phyloP scores from a whole-genome alignment of 2,888 invertebrate species.

The Erynnis tages region DNA sequence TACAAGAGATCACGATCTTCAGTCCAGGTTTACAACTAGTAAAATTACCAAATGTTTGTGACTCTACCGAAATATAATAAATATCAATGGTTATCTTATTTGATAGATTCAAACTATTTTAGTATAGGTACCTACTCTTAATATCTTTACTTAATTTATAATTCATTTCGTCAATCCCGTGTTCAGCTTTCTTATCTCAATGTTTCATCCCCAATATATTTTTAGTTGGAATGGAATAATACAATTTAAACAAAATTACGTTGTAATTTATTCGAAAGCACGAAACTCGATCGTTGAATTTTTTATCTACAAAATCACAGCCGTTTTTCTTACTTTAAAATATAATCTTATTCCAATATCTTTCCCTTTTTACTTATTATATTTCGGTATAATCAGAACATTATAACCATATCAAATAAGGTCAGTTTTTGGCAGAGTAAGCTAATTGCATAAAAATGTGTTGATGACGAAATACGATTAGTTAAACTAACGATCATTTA shows the following conservation, averaged over 20 bases:
- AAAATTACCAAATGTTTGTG: slow-evolving; percentile 15
- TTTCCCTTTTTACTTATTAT: neutral
- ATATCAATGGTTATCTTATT: neutral
- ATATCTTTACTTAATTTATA: too few species aligned
- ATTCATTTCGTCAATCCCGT: too few species aligned
- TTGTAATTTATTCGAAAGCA: too few species aligned
- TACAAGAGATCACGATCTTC: slow-evolving; percentile 71
- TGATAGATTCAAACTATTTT: too few species aligned
- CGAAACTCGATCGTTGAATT: too few species aligned
- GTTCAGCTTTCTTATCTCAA: too few species aligned
- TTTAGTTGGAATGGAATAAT: too few species aligned
- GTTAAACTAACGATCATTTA: neutral
- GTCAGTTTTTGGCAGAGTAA: slow-evolving; percentile 45
- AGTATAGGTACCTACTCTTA: too few species aligned
- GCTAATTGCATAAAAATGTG: slow-evolving; percentile 22
- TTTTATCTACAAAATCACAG: neutral
- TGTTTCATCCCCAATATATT: too few species aligned
- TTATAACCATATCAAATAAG: slow-evolving; percentile 12
- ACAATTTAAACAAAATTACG: too few species aligned
- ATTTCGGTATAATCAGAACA: neutral
- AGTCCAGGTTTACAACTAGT: slow-evolving; percentile 47
- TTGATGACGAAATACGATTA: neutral
- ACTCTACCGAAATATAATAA: slow-evolving; percentile 5
- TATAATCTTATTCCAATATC: neutral
- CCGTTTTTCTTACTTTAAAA: too few species aligned